These are phyloP conservation scores for Thecocarcelia acutangulata DNA, from an alignment of 2,888 invertebrate genomes.

Conservation along the genomic window DNA sequence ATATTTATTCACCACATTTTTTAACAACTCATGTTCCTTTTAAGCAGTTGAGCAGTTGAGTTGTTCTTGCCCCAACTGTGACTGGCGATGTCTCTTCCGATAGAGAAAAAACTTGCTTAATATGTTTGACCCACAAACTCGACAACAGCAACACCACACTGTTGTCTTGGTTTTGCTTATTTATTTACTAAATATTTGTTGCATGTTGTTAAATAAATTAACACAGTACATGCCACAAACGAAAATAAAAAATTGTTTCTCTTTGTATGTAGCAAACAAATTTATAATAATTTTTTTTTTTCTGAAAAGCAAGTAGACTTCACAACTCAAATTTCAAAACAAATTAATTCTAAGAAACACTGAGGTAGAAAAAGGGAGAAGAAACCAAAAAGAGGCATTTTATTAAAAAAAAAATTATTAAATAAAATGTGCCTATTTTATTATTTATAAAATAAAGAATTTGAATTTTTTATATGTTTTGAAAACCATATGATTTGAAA, in stretches of 20 bases:
- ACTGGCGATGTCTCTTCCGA: not conserved
- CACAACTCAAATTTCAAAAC: constrained; percentile 32
- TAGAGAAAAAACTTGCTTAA: constrained; percentile 46
- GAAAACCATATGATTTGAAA: too few relatives aligned
- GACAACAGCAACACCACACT: constrained; percentile 29
- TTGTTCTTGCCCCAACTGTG: constrained; percentile 19
- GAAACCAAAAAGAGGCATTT: not conserved
- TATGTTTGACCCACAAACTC: constrained; percentile 60
- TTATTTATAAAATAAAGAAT: too few relatives aligned
- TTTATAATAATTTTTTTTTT: not conserved
- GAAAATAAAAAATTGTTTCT: not conserved
- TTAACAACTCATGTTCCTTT: not conserved
- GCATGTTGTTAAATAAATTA: constrained; percentile 43
- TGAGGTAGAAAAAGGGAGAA: not conserved
- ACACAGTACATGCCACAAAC: constrained; percentile 17
- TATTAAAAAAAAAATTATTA: too few relatives aligned
- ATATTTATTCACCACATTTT: constrained; percentile 1
- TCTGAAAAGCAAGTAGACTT: constrained; percentile 5
- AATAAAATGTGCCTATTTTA: too few relatives aligned
- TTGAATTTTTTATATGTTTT: too few relatives aligned
- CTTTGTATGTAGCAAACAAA: not conserved
- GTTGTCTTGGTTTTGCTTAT: constrained; percentile 39
- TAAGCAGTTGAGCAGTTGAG: constrained; percentile 1
- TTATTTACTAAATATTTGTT: constrained; percentile 35
- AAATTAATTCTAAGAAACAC: constrained; percentile 18